Evolutionary conservation across 1,140 invertebrate species (phyloP).

Genomic region (Cyrtorhinus lividipennis): DNA sequence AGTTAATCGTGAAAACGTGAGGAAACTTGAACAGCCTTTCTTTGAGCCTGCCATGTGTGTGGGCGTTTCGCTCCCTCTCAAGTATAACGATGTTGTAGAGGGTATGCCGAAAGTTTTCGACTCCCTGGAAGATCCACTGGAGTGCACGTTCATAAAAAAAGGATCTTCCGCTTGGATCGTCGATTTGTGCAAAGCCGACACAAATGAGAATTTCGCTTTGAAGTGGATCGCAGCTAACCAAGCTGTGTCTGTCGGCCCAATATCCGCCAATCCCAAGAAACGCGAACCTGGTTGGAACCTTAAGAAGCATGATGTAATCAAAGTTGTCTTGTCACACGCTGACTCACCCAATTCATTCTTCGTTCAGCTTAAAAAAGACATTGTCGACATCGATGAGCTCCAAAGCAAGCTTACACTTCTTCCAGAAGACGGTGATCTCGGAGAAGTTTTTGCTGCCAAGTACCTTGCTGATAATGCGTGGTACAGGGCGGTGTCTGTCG

Average conservation of each 20-base stretch:
- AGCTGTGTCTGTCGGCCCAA: neutral
- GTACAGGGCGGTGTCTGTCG: constrained; percentile 40
- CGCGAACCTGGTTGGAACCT: constrained; percentile 1
- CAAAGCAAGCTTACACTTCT: constrained; percentile 39
- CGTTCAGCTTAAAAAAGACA: constrained; percentile 26
- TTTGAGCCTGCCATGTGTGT: constrained; percentile 37
- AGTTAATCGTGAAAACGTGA: constrained; percentile 24
- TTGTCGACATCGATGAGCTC: constrained; percentile 24
- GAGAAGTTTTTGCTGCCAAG: constrained; percentile 51
- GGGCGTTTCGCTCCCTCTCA: constrained; percentile 31
- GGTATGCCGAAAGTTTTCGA: constrained; percentile 24
- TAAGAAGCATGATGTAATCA: constrained; percentile 24
- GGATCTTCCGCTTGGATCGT: constrained; percentile 26
- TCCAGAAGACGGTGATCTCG: constrained; percentile 37
- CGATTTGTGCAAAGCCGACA: constrained; percentile 4
- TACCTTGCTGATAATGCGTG: constrained; percentile 56
- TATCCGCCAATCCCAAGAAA: neutral
- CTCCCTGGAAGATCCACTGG: constrained; percentile 25
- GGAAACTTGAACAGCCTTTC: constrained; percentile 36
- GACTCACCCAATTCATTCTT: constrained; percentile 31
- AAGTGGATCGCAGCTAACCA: neutral
- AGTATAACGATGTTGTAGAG: constrained; percentile 29
- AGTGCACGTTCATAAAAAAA: constrained; percentile 28
- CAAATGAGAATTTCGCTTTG: constrained; percentile 1
- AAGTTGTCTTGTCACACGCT: constrained; percentile 26